These are phyloP conservation scores for Pagrus major DNA, from an alignment of 2,113 vertebrate genomes.

Conservation along the genomic window DNA sequence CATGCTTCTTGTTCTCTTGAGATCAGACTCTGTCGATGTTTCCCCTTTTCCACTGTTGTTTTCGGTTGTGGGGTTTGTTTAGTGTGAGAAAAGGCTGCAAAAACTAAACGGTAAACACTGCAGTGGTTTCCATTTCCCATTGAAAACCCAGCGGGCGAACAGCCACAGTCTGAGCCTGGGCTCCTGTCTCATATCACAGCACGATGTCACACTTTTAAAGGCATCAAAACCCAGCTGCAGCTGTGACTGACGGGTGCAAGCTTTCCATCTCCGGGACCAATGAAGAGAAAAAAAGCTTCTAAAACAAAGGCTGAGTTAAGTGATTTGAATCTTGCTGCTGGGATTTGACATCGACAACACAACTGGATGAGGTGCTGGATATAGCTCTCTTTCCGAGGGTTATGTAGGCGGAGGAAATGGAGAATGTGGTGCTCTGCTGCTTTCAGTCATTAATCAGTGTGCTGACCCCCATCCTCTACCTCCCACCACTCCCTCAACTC, in stretches of 20 bases:
- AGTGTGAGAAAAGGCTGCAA: conserved; percentile 46
- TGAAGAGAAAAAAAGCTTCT: conserved; percentile 6
- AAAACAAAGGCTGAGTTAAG: conserved; percentile 53
- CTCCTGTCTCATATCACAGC: conserved; percentile 65
- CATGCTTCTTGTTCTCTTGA: conserved; percentile 51
- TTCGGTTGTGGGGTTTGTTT: conserved; percentile 43
- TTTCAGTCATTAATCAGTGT: conserved; percentile 78
- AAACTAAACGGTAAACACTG: conserved; percentile 56
- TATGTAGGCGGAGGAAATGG: conserved; percentile 57
- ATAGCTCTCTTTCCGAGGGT: conserved; percentile 34
- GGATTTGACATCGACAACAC: conserved; percentile 21
- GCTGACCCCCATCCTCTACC: conserved; percentile 53
- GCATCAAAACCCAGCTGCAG: conserved; percentile 64
- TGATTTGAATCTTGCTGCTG: conserved; percentile 29
- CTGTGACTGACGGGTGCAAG: conserved; percentile 74
- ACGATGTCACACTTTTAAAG: conserved; percentile 72
- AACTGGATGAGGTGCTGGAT: conserved; percentile 42
- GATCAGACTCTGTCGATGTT: conserved; percentile 39
- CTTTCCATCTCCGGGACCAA: conserved; percentile 53
- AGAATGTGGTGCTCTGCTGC: conserved; percentile 56
- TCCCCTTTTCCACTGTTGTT: conserved; percentile 43
- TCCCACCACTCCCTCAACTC: conserved; percentile 51
- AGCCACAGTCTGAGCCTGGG: conserved; percentile 35
- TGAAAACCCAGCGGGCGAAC: conserved; percentile 59
- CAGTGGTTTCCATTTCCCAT: conserved; percentile 62